Percentiles rank a stretch among this genome's conserved stretches.
Conservation (phyloP, 2,888 invertebrate genomes). For the Shargacucullia verbasci region DNA sequence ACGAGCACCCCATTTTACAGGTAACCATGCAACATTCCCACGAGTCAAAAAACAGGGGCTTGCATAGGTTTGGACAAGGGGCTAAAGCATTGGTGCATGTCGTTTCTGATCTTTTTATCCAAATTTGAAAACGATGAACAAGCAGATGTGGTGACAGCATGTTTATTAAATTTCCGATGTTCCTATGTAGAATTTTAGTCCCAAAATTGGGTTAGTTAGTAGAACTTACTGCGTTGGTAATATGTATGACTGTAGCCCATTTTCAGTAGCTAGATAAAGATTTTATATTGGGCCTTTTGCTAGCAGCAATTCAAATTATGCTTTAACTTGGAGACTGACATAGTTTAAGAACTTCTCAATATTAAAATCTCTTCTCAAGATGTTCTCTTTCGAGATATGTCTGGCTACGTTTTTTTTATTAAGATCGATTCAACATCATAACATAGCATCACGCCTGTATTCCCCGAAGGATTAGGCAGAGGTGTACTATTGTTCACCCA, state of each 20-base stretch:
- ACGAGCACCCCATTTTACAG: conserved; percentile 69
- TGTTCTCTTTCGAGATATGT: no score
- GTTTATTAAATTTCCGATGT: conserved; percentile 55
- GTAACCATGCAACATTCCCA: conserved; percentile 78
- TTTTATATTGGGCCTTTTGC: no score
- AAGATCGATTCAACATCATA: no score
- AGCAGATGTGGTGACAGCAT: conserved; percentile 67
- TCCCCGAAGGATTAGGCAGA: no score
- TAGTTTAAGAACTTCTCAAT: no score
- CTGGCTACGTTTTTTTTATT: no score
- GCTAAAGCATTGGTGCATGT: conserved; percentile 75
- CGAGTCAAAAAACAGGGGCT: conserved; percentile 76
- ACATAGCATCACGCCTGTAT: no score
- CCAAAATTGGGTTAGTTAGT: conserved; percentile 32
- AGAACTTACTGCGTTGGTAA: not conserved
- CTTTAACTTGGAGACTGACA: no score
- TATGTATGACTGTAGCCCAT: not conserved
- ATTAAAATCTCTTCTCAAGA: no score
- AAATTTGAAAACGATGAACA: conserved; percentile 58
- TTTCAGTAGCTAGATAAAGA: no score
- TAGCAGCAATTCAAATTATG: no score
- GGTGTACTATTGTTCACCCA: no score
- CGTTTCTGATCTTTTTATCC: conserved; percentile 58
- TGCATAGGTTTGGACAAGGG: conserved; percentile 76
- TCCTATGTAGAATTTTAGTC: conserved; percentile 57